Evolutionary conservation across 2,888 invertebrate genomes (phyloP).

Genomic region (Hyalella azteca): DNA sequence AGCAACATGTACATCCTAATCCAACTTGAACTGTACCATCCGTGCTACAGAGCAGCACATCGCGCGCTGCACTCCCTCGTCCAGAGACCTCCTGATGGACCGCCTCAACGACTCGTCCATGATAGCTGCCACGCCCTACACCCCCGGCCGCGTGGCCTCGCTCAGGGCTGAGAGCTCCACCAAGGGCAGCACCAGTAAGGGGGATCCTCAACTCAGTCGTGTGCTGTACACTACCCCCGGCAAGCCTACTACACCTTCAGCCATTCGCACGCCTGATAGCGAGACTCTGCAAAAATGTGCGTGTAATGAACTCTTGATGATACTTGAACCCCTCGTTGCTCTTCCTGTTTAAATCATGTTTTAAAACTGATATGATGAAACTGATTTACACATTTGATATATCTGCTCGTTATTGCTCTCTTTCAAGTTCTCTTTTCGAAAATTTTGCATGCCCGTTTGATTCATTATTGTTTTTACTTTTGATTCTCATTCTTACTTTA

Average conservation of each 20-base stretch:
- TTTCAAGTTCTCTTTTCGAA: not conserved
- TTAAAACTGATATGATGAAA: not conserved
- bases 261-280: slow-evolving; percentile 42
- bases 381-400: not conserved
- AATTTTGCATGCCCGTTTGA: not conserved
- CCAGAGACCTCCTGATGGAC: not conserved
- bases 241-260: slow-evolving; percentile 33
- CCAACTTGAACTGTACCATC: no score
- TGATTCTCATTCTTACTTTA: no score
- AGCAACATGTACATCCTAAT: no score
- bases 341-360: not conserved
- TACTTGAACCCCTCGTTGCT: not conserved
- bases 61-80: not conserved
- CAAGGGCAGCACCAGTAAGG: slow-evolving; percentile 13
- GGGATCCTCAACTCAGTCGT: not conserved
- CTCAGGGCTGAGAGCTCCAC: slow-evolving; percentile 32
- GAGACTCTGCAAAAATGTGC: slow-evolving; percentile 45
- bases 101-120: slow-evolving; percentile 1
- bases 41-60: not conserved
- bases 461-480: not conserved
- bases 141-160: not conserved
- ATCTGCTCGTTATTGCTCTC: not conserved
- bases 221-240: slow-evolving; percentile 31
- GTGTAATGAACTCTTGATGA: not conserved
- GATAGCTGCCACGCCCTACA: slow-evolving; percentile 3